These are phyloP conservation scores for Centropristis striata DNA, from an alignment of 2,113 vertebrate species.

Conservation along the genomic window DNA sequence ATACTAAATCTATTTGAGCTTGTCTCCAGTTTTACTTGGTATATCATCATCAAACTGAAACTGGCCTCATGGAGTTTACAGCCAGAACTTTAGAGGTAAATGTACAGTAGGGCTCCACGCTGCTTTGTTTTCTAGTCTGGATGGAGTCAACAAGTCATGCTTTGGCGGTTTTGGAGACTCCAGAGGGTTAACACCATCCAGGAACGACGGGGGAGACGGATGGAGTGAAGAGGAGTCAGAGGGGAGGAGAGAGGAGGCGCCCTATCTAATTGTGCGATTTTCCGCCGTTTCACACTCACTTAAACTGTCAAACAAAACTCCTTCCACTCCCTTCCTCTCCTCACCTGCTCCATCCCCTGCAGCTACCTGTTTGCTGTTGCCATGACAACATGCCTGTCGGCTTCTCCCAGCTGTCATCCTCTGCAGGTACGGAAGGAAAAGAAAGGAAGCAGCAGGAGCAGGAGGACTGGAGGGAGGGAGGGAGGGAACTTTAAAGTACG, in stretches of 20 bases:
- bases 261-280: neutral
- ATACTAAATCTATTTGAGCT: no score
- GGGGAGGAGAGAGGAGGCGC: neutral
- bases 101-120: no score
- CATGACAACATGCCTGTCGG: conserved; percentile 71
- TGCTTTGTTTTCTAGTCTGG: no score
- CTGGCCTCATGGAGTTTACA: no score
- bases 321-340: neutral
- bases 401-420: conserved; percentile 39
- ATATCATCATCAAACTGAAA: no score
- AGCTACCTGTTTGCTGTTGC: conserved; percentile 76
- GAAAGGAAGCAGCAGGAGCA: no score
- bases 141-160: no score
- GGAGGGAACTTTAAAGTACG: neutral
- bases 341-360: conserved; percentile 53
- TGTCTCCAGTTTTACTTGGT: no score
- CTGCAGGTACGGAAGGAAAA: conserved; percentile 30
- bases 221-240: conserved; percentile 15
- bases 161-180: no score
- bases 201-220: neutral
- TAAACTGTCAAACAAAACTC: conserved; percentile 14
- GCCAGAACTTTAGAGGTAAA: no score
- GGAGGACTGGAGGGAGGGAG: neutral
- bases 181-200: no score
- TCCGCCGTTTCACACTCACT: neutral